These are phyloP conservation scores for Polylopha cassiicola DNA, from an alignment of 2,888 invertebrate species.

Conservation along the genomic window DNA sequence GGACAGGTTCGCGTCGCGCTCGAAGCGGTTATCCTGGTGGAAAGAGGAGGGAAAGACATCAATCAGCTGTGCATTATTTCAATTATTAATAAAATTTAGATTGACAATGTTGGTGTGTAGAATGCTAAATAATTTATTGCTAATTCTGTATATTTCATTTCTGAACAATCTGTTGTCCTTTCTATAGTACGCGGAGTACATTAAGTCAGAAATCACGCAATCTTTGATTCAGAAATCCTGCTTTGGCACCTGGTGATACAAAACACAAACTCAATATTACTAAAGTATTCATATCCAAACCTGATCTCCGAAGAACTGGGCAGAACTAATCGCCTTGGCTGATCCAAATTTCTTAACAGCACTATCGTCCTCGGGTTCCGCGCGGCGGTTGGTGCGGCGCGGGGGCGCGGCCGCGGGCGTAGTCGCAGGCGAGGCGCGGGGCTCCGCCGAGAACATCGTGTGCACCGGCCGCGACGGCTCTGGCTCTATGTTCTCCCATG, in stretches of 20 bases:
- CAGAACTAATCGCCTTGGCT: conserved; percentile 98
- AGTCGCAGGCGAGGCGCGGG: conserved; percentile 18
- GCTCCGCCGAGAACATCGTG: conserved; percentile 47
- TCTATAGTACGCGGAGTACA: too few relatives aligned
- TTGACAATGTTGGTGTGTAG: too few relatives aligned
- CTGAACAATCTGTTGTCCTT: too few relatives aligned
- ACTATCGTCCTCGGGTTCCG: conserved; percentile 77
- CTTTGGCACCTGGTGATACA: too few relatives aligned
- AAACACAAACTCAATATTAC: background rate
- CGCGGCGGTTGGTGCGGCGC: conserved; percentile 21
- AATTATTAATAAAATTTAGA: too few relatives aligned
- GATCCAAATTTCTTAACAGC: conserved; percentile 97
- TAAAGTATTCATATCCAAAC: conserved; percentile 28
- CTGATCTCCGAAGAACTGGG: conserved; percentile 94
- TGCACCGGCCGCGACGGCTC: conserved; percentile 52
- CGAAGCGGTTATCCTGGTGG: conserved; percentile 66
- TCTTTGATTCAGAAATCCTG: too few relatives aligned
- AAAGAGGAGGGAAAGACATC: too few relatives aligned
- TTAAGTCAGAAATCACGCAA: too few relatives aligned
- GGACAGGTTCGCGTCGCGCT: conserved; percentile 77
- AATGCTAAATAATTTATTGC: too few relatives aligned
- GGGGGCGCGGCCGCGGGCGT: conserved; percentile 18
- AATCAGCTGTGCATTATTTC: too few relatives aligned
- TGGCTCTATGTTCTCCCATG: conserved; percentile 56
- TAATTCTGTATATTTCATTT: too few relatives aligned